These are phyloP conservation scores for Danio kyathit DNA, from an alignment of 2,797 vertebrate species.

Conservation along the genomic window DNA sequence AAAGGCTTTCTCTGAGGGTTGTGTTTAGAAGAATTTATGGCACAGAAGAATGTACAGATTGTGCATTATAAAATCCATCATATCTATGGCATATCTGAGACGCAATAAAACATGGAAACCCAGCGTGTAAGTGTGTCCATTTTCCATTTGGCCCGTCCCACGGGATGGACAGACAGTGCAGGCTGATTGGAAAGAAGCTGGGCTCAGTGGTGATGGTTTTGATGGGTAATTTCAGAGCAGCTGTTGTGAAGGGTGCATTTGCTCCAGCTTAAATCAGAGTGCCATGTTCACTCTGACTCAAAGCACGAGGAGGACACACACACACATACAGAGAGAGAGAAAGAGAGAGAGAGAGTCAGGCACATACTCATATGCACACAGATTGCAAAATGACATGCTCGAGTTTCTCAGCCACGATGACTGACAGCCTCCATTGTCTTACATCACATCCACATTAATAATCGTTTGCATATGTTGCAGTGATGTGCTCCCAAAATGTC, in stretches of 20 bases:
- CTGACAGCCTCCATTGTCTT: constrained; percentile 35
- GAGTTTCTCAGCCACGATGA: constrained; percentile 28
- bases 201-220: constrained; percentile 46
- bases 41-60: no score
- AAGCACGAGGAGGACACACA: constrained; percentile 20
- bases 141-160: neutral
- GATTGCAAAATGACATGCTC: constrained; percentile 15
- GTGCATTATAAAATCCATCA: neutral
- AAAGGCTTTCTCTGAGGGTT: no score
- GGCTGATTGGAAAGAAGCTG: constrained; percentile 51
- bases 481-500: constrained; percentile 12
- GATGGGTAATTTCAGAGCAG: constrained; percentile 62
- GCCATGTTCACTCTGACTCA: constrained; percentile 62
- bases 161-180: constrained; percentile 37
- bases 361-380: neutral
- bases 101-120: no score
- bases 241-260: constrained; percentile 60
- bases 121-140: constrained; percentile 9
- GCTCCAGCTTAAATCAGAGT: constrained; percentile 57
- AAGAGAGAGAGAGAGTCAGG: neutral
- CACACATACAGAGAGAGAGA: no score
- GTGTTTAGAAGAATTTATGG: no score
- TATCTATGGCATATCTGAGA: no score
- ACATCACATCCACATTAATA: constrained; percentile 36
- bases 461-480: constrained; percentile 30